Conservation (phyloP, 2,113 vertebrate species). For the Progne subis region DNA sequence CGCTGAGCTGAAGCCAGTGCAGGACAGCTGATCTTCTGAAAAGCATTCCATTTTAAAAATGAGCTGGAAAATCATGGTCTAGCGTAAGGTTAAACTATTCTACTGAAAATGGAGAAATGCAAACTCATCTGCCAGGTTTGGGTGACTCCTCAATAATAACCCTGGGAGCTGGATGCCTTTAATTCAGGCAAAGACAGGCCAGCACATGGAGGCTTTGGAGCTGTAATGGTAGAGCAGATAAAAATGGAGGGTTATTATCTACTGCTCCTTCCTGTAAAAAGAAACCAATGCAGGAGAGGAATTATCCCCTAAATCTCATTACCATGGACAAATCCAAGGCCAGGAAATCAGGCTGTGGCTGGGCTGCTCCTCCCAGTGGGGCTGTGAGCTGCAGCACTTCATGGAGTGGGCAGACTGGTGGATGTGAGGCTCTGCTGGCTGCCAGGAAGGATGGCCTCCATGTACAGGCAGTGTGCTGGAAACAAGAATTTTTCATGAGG, state of each 20-base stretch:
- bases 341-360: neutral
- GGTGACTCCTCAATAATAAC: neutral
- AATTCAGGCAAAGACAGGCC: neutral
- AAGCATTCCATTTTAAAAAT: neutral
- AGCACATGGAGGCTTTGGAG: rapidly evolving
- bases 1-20: neutral
- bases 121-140: neutral
- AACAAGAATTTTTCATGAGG: neutral
- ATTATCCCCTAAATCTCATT: neutral
- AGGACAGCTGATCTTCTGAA: neutral
- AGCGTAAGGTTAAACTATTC: neutral
- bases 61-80: neutral
- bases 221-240: neutral
- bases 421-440: neutral
- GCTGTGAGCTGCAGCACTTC: neutral
- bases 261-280: neutral
- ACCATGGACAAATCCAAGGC: neutral
- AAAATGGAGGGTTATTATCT: neutral
- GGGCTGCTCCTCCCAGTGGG: neutral
- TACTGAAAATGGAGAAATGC: neutral
- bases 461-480: neutral
- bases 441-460: neutral
- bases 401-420: rapidly evolving
- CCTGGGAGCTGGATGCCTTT: neutral
- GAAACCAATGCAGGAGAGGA: neutral